A percentile compares a stretch with the other conserved stretches of the same genome.
Conservation (phyloP, 2,797 vertebrate species). For the Numenius phaeopus region DNA sequence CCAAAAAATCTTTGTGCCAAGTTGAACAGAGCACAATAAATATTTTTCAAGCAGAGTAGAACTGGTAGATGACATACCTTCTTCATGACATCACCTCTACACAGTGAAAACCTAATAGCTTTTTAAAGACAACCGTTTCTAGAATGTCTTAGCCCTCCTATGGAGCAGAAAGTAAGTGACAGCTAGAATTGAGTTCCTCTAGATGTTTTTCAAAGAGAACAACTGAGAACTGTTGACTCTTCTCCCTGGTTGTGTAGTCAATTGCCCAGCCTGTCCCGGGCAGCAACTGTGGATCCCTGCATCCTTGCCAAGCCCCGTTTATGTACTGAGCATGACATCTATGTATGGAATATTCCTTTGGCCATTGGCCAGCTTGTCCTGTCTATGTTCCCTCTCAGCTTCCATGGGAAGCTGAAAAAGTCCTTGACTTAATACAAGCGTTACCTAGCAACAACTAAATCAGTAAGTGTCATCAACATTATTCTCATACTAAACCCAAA, state of each 20-base stretch:
- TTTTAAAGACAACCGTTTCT: constrained; percentile 80
- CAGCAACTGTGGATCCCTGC: background rate
- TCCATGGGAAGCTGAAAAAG: background rate
- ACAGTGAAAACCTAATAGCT: constrained; percentile 72
- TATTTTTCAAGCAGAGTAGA: constrained; percentile 87
- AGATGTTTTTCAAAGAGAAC: constrained; percentile 70
- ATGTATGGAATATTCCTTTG: background rate
- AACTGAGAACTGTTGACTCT: constrained; percentile 76
- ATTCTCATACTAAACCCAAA: background rate
- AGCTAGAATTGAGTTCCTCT: constrained; percentile 79
- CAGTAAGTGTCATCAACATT: background rate
- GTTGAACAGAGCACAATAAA: constrained; percentile 81
- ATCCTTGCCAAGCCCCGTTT: background rate
- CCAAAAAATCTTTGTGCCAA: constrained; percentile 79
- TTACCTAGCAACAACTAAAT: background rate
- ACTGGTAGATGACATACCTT: constrained; percentile 81
- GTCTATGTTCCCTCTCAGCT: background rate
- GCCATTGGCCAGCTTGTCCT: background rate
- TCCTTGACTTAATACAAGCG: background rate
- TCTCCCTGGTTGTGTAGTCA: constrained; percentile 74
- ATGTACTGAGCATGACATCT: background rate
- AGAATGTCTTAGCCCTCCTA: constrained; percentile 84
- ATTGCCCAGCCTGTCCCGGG: background rate
- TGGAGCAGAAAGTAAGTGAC: constrained; percentile 83
- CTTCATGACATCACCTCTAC: constrained; percentile 77